phyloP scores from a whole-genome alignment of 2,797 vertebrate genomes.

The Todus mexicanus region DNA sequence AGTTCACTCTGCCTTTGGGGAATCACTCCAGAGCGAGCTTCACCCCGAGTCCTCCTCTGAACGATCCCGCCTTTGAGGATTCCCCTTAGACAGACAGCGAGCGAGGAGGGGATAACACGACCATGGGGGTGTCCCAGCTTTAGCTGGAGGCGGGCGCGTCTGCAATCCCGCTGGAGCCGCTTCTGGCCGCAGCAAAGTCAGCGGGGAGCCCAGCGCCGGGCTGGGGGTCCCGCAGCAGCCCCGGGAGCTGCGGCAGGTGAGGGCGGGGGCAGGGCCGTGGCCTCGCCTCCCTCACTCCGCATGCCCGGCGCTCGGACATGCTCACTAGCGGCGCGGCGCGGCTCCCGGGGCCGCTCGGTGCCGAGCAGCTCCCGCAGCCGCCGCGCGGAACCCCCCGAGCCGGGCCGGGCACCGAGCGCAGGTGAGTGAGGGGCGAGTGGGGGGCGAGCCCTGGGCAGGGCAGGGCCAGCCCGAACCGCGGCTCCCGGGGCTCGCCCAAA shows the following conservation, averaged over 20 bases:
- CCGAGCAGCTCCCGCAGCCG: not conserved
- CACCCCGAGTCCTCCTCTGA: not conserved
- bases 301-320: conserved; percentile 62
- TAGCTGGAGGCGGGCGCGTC: not conserved
- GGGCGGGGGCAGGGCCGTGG: conserved; percentile 29
- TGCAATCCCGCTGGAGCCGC: accelerated
- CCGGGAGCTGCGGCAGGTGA: conserved; percentile 26
- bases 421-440: not conserved
- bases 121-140: not conserved
- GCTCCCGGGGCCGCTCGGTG: not conserved
- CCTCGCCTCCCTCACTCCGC: conserved; percentile 26
- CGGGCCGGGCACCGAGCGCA: not conserved
- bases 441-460: not conserved
- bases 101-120: not conserved
- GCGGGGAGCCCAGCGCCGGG: too few species aligned
- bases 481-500: not conserved
- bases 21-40: not conserved
- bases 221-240: too few species aligned
- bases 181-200: too few species aligned
- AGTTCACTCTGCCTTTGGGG: not conserved
- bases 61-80: accelerated
- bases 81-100: not conserved
- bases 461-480: not conserved
- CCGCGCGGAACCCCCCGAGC: not conserved
- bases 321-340: conserved; percentile 39